Evolutionary conservation across 2,797 vertebrate genomes (phyloP).

Genomic region (Gallinago stenura): DNA sequence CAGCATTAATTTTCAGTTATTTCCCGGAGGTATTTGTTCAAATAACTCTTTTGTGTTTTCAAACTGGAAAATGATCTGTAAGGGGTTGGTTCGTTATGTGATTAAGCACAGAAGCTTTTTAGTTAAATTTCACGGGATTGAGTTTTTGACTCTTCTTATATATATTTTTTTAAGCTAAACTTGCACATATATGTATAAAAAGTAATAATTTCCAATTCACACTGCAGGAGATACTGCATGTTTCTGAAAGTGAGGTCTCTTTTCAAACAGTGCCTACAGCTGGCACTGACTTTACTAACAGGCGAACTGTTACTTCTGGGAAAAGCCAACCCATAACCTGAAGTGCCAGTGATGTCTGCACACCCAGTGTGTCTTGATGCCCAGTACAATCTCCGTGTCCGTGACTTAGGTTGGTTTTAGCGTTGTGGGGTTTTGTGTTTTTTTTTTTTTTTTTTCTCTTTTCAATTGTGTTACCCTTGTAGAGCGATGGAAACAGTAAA

Average conservation of each 20-base stretch:
- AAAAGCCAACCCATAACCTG: neutral
- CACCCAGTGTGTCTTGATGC: neutral
- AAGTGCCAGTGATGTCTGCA: neutral
- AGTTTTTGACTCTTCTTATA: neutral
- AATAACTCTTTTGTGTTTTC: neutral
- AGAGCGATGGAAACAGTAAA: neutral
- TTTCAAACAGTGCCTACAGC: neutral
- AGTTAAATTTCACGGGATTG: neutral
- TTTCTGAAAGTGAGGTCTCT: neutral
- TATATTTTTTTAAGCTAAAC: neutral
- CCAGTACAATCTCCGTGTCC: rapidly evolving
- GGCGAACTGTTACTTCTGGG: neutral
- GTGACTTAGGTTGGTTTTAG: neutral
- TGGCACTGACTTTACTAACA: neutral
- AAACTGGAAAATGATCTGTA: neutral
- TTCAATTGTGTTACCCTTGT: neutral
- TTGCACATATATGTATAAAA: neutral
- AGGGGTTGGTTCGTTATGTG: neutral
- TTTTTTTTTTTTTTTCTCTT: neutral
- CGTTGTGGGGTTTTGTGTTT: no score
- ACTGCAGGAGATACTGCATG: neutral
- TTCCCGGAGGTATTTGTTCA: neutral
- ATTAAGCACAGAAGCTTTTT: neutral
- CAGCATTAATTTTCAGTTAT: neutral
- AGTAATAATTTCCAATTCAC: neutral